A percentile compares a stretch with the other conserved stretches of the same genome.
phyloP scores from a whole-genome alignment of 1,140 invertebrate genomes.

The Lamellibrachia luymesi region DNA sequence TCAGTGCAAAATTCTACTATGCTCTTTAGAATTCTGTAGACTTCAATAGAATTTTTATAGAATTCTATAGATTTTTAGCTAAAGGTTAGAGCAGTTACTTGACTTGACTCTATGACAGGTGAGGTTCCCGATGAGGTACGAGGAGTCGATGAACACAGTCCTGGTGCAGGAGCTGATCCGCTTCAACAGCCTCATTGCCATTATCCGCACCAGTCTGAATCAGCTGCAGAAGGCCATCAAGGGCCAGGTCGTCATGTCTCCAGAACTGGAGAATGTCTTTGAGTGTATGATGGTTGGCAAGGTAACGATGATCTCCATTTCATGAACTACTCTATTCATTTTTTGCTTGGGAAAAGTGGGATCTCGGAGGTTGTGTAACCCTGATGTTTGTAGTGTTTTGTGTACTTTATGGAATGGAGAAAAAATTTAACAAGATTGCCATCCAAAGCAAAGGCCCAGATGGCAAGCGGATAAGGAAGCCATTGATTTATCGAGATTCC shows the following conservation, averaged over 20 bases:
- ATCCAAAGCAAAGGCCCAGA: too few species aligned
- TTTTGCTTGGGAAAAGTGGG: too few species aligned
- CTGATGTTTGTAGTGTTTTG: too few species aligned
- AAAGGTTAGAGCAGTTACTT: not conserved
- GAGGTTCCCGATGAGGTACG: constrained; percentile 55
- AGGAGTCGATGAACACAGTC: constrained; percentile 59
- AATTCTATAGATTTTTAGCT: too few species aligned
- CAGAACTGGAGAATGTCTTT: constrained; percentile 55
- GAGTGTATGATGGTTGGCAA: constrained; percentile 61
- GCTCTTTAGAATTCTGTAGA: too few species aligned
- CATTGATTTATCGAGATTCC: too few species aligned
- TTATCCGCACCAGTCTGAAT: constrained; percentile 48
- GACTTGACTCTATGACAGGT: constrained; percentile 29
- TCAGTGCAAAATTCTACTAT: too few species aligned
- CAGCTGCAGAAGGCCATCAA: constrained; percentile 56
- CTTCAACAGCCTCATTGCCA: constrained; percentile 55
- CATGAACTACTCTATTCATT: constrained; percentile 6
- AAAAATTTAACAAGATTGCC: too few species aligned
- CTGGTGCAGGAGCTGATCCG: constrained; percentile 56
- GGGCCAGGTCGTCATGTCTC: constrained; percentile 54
- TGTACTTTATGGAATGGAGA: too few species aligned
- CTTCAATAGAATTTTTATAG: too few species aligned
- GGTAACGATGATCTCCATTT: constrained; percentile 33
- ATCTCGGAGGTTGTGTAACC: too few species aligned
- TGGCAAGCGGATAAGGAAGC: too few species aligned